Conservation (phyloP, 2,797 vertebrate genomes). For the Lacerta viridis region DNA sequence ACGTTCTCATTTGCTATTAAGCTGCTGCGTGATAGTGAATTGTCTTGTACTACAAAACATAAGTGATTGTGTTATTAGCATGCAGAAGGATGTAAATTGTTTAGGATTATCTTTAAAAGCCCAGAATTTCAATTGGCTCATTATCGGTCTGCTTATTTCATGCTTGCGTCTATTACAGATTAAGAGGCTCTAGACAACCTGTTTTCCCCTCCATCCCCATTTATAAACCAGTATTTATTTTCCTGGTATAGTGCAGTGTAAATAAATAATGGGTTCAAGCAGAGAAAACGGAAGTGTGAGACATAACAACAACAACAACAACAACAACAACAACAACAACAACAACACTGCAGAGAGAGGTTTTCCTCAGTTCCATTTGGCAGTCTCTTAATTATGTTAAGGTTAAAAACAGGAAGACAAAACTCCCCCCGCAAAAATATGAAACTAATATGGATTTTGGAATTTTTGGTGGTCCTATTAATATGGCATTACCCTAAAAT, state of each 20-base stretch:
- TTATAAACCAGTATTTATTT: constrained; percentile 26
- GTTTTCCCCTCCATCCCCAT: constrained; percentile 31
- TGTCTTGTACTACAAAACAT: constrained; percentile 60
- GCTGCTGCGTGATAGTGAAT: background rate
- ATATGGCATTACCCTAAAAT: too few relatives aligned
- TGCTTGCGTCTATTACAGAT: constrained; percentile 51
- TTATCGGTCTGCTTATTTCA: constrained; percentile 49
- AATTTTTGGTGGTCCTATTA: too few relatives aligned
- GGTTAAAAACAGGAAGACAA: too few relatives aligned
- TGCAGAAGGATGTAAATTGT: constrained; percentile 51
- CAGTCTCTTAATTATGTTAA: too few relatives aligned
- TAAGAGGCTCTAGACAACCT: background rate
- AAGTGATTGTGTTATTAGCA: constrained; percentile 52
- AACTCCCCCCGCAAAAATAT: too few relatives aligned
- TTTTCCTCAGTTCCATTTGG: too few relatives aligned
- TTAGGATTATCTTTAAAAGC: constrained; percentile 45
- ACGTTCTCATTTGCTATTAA: constrained; percentile 60
- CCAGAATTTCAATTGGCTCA: constrained; percentile 7
- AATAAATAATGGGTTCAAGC: constrained; percentile 9
- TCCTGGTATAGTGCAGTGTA: background rate
- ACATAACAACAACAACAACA: too few relatives aligned
- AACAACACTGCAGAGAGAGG: too few relatives aligned
- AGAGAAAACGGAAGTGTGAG: too few relatives aligned
- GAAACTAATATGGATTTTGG: too few relatives aligned
- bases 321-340: too few relatives aligned